Conservation (phyloP, 2,113 vertebrate genomes). For the Sarotherodon lohbergeri region DNA sequence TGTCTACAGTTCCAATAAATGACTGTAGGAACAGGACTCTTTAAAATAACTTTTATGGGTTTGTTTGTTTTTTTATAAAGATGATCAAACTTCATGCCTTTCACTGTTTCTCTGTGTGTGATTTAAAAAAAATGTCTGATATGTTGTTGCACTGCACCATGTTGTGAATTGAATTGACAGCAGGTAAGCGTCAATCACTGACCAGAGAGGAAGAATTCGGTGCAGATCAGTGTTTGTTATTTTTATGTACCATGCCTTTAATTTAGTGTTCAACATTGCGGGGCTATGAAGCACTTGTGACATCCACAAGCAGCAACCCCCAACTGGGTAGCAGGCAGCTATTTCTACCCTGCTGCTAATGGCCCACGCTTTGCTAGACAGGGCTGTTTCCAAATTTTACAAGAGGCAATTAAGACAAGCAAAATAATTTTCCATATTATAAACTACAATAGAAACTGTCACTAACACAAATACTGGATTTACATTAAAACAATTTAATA, state of each 20-base stretch:
- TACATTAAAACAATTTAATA: neutral
- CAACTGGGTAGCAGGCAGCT: neutral
- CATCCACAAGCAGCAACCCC: neutral
- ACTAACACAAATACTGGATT: neutral
- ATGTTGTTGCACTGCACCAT: neutral
- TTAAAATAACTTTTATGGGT: rapidly evolving
- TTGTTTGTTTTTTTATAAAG: neutral
- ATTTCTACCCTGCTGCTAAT: neutral
- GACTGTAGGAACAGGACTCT: neutral
- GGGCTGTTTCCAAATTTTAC: neutral
- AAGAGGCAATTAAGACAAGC: neutral
- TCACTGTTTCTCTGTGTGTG: neutral
- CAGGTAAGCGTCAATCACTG: neutral
- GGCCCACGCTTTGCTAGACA: neutral
- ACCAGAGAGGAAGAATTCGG: neutral
- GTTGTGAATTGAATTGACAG: neutral
- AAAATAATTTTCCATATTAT: rapidly evolving
- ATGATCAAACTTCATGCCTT: neutral
- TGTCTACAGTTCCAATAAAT: neutral
- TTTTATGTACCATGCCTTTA: neutral
- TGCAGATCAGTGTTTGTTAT: neutral
- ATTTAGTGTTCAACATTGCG: neutral
- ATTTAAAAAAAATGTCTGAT: neutral
- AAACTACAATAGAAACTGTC: neutral
- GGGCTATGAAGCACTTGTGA: neutral